Conservation (phyloP, 2,113 vertebrate species). For the Puffinus mauretanicus region DNA sequence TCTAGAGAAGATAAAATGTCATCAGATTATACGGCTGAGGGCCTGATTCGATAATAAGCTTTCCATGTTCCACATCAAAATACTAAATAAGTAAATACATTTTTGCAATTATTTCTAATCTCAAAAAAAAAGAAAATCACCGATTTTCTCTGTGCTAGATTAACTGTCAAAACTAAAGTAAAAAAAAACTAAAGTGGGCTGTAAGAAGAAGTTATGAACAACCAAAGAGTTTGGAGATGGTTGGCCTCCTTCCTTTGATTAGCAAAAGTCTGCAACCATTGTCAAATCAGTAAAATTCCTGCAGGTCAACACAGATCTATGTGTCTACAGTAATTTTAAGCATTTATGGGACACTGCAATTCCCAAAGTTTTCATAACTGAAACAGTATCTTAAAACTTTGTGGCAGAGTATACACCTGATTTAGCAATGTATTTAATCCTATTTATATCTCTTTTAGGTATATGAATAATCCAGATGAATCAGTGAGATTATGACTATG, state of each 20-base stretch:
- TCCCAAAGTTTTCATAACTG: not conserved
- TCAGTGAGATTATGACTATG: not conserved
- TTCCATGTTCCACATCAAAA: not conserved
- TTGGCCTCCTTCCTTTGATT: not conserved
- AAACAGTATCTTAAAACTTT: not conserved
- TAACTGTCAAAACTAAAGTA: not conserved
- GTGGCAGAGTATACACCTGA: not conserved
- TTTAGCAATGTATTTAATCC: not conserved
- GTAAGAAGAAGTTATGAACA: not conserved
- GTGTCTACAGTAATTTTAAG: not conserved
- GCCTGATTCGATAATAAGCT: not conserved
- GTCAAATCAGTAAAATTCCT: not conserved
- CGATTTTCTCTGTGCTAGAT: not conserved
- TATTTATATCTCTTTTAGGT: not conserved
- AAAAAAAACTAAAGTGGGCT: not conserved
- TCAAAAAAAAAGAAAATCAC: not conserved
- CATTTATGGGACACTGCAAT: not conserved
- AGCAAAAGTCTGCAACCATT: not conserved
- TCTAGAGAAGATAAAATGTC: not conserved
- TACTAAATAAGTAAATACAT: not conserved
- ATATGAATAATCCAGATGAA: not conserved
- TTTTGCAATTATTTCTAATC: not conserved
- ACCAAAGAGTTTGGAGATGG: not conserved
- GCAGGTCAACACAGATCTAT: rapidly evolving
- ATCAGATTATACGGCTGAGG: not conserved